Evolutionary conservation across 2,888 invertebrate genomes (phyloP).

Genomic region (Mesochorus sp.): DNA sequence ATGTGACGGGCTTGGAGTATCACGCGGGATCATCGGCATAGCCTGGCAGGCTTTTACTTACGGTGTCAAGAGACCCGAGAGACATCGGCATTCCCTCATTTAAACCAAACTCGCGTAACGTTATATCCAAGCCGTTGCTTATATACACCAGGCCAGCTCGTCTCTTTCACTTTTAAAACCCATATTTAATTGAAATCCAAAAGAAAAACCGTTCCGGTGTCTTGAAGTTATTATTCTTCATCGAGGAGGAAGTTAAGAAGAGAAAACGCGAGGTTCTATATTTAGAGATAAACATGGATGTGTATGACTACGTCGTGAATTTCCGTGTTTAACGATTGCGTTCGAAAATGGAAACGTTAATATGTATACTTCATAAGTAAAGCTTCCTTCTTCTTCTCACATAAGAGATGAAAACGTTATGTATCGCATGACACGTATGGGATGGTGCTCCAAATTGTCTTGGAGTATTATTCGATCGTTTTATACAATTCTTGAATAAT

Average conservation of each 20-base stretch:
- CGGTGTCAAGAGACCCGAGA: conserved; percentile 64
- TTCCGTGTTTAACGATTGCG: conserved; percentile 36
- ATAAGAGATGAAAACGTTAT: too few relatives aligned
- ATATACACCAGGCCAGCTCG: too few relatives aligned
- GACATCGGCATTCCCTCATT: conserved; percentile 66
- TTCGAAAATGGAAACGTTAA: conserved; percentile 44
- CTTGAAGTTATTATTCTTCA: conserved; percentile 24
- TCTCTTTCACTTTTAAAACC: too few relatives aligned
- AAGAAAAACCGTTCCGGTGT: too few relatives aligned
- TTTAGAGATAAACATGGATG: background rate
- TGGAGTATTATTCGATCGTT: conserved; percentile 51
- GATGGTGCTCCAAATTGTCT: conserved; percentile 37
- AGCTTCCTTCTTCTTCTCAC: too few relatives aligned
- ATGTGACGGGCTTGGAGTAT: too few relatives aligned
- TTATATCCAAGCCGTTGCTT: too few relatives aligned
- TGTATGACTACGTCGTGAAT: conserved; percentile 12
- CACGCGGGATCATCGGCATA: too few relatives aligned
- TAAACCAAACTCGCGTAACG: too few relatives aligned
- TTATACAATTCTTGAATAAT: too few relatives aligned
- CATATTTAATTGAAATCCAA: too few relatives aligned
- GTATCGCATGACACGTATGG: conserved; percentile 9
- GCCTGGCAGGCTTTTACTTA: conserved; percentile 42
- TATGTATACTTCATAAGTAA: conserved; percentile 6
- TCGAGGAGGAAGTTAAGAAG: conserved; percentile 29
- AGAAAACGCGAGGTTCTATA: conserved; percentile 2